Conservation (phyloP, 2,113 vertebrate species). For the Carettochelys insculpta region DNA sequence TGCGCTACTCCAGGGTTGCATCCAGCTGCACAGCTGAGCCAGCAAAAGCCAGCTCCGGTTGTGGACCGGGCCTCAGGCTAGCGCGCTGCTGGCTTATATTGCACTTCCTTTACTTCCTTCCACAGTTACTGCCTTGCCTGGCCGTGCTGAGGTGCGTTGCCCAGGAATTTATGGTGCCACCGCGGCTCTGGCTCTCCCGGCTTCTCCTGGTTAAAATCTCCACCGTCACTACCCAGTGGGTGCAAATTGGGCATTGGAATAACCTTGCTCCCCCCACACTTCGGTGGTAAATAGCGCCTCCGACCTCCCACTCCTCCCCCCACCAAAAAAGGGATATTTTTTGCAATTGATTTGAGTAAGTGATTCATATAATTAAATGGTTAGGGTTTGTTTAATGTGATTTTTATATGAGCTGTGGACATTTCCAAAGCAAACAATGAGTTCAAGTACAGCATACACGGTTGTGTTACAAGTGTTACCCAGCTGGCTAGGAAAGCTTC, state of each 20-base stretch:
- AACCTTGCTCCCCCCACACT: not conserved
- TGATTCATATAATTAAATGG: slow-evolving; percentile 31
- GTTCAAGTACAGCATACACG: slow-evolving; percentile 27
- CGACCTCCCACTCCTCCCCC: not conserved
- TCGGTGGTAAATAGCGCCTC: not conserved
- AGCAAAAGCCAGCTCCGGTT: not conserved
- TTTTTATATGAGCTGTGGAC: slow-evolving; percentile 37
- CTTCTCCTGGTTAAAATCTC: not conserved
- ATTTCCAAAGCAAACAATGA: slow-evolving; percentile 65
- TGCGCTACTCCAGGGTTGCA: not conserved
- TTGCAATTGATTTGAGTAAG: slow-evolving; percentile 47
- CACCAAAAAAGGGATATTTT: not conserved
- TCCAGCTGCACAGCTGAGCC: not conserved
- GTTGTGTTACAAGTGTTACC: slow-evolving; percentile 24
- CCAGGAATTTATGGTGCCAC: slow-evolving; percentile 47
- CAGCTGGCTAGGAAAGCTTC: slow-evolving; percentile 24
- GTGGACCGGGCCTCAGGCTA: not conserved
- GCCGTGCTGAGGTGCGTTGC: slow-evolving; percentile 42
- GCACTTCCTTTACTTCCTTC: not conserved
- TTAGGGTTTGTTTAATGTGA: slow-evolving; percentile 52
- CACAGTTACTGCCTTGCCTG: slow-evolving; percentile 41
- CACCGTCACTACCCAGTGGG: not conserved
- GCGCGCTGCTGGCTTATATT: not conserved
- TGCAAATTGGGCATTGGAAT: slow-evolving; percentile 10
- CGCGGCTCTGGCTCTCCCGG: not conserved